Conservation (phyloP, 2,888 invertebrate genomes). For the Leucophenga montana region DNA sequence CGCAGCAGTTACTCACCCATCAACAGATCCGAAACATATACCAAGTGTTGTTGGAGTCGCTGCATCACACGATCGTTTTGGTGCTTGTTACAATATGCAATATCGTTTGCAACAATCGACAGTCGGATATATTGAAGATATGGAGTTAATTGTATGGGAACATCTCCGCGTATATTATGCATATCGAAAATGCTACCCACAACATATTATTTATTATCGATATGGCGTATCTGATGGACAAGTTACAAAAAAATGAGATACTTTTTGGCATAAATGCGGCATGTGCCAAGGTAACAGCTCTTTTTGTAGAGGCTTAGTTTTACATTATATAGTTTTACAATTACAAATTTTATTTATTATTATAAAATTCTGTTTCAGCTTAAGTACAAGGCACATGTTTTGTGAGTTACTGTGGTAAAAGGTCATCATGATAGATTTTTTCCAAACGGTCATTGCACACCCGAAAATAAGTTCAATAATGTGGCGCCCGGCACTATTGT, state of each 20-base stretch:
- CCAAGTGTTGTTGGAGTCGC: constrained; percentile 83
- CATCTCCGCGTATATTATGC: constrained; percentile 78
- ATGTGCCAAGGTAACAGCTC: constrained; percentile 73
- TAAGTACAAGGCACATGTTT: constrained; percentile 80
- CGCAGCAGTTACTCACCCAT: constrained; percentile 94
- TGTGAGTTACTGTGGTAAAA: constrained; percentile 96
- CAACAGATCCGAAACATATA: constrained; percentile 79
- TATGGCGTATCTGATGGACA: constrained; percentile 93
- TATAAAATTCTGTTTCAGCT: too few species aligned
- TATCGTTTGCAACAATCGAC: constrained; percentile 84
- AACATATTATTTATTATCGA: constrained; percentile 83
- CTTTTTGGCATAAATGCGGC: constrained; percentile 82
- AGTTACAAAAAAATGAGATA: constrained; percentile 78
- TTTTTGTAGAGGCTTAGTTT: too few species aligned
- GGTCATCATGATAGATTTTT: constrained; percentile 91
- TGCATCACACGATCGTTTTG: constrained; percentile 81
- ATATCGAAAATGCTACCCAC: constrained; percentile 69
- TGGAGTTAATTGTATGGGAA: constrained; percentile 79
- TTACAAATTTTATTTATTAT: too few species aligned
- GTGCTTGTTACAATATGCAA: constrained; percentile 83
- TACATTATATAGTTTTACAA: neutral
- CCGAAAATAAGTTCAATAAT: constrained; percentile 78
- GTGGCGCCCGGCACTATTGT: constrained; percentile 92
- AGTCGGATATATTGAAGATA: constrained; percentile 83
- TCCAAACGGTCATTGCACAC: constrained; percentile 56